These are phyloP conservation scores for Ephestia elutella DNA, from an alignment of 1,140 invertebrate species.

Conservation along the genomic window DNA sequence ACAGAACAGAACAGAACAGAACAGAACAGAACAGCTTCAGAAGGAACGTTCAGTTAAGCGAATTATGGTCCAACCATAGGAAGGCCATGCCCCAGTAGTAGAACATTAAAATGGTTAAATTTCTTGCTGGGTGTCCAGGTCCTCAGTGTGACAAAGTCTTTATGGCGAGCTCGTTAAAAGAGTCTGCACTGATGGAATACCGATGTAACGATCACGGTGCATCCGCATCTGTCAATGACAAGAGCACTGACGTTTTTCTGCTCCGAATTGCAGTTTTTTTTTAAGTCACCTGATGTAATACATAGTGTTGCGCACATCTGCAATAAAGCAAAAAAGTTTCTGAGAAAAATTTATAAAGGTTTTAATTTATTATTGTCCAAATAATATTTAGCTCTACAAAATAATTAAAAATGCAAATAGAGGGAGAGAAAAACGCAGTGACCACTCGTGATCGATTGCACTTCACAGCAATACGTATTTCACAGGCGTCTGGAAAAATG, in stretches of 20 bases:
- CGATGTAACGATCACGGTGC: constrained; percentile 37
- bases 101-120: too few species aligned
- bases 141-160: not conserved
- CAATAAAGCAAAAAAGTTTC: too few species aligned
- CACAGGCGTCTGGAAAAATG: constrained; percentile 11
- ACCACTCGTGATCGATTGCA: constrained; percentile 25
- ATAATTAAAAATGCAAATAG: constrained; percentile 13
- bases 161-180: constrained; percentile 43
- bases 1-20: too few species aligned
- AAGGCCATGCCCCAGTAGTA: too few species aligned
- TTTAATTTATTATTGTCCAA: too few species aligned
- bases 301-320: too few species aligned
- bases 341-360: too few species aligned
- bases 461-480: constrained; percentile 18
- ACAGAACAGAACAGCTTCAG: too few species aligned
- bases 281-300: too few species aligned
- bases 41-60: too few species aligned
- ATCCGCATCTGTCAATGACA: constrained; percentile 54
- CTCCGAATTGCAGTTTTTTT: too few species aligned
- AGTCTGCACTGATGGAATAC: constrained; percentile 46
- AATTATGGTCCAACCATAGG: too few species aligned
- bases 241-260: constrained; percentile 23
- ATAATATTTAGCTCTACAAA: not conserved
- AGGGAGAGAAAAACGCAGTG: not conserved
- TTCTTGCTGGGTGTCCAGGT: not conserved